Base-by-base conservation (phyloP, 2,113 vertebrate genomes). In the Scortum barcoo region DNA sequence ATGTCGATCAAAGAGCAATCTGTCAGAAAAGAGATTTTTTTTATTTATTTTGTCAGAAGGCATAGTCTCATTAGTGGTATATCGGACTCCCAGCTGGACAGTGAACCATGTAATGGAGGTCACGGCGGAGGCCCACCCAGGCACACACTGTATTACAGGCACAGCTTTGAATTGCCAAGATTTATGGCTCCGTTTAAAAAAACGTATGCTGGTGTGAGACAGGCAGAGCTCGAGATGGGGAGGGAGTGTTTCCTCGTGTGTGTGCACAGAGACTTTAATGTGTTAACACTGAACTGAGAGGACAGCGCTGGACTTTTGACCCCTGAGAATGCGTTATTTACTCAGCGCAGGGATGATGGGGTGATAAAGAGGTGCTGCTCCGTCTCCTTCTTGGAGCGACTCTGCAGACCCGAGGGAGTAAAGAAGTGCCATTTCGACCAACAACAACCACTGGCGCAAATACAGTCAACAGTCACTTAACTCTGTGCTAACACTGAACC, bases 231-330 rank as follows among this genome's bases (percentile, higher is more conserved):
- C 5, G 22, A 10, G 24, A 28, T 6, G 56, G 50, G 28, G 36
- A 8, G 58, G 66, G 61, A 42, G 48, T 4, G 26, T 62, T 58
- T 68, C 53, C 36, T 50, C 14, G 67, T 63, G 53, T 62, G 53
- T 62, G n/a, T 54, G 72, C 60, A 85, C 56, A 53, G 42, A 44
- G 56, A 66, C 56, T 40, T 10, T 77, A 67, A 84, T 72, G 74
- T 54, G 76, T 78, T 75, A 72, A 88, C 51, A 40, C 66, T 72
- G 68, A 68, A 57, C 71, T 26, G 73, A 36, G 80, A 82, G 69
- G 76, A 80, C 69, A 20, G 22, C 20, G 7, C 73, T 87, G 92
- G 88, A 93, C 92, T 85, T 91, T 88, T 92, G 90, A 92, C 87
- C 87, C 67, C 36, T 56, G 50, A 48, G 82, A 36, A 91, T 42